These are phyloP conservation scores for Pseudomyrmex gracilis DNA, from an alignment of 1,140 invertebrate species.

Conservation along the genomic window DNA sequence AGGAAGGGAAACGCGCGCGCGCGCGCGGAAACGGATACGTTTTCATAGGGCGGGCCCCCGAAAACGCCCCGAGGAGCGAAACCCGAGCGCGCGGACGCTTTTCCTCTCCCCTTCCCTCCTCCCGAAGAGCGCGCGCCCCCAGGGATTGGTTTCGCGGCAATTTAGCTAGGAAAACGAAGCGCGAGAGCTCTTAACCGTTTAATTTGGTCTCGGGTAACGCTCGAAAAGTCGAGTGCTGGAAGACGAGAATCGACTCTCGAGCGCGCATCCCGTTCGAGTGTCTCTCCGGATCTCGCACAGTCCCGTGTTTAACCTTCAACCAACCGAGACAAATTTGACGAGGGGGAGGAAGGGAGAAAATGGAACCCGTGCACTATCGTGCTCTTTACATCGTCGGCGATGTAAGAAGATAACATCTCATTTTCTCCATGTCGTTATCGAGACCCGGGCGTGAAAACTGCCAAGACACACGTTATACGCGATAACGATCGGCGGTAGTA, in stretches of 20 bases:
- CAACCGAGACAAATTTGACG: constrained; percentile 12
- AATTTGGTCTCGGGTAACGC: constrained; percentile 48
- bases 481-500: constrained; percentile 25
- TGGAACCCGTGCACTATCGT: no score
- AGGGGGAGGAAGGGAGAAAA: background rate
- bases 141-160: constrained; percentile 61
- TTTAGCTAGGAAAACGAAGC: constrained; percentile 68
- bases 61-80: constrained; percentile 7
- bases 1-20: no score
- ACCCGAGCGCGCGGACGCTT: constrained; percentile 13
- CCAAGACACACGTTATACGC: constrained; percentile 7
- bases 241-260: constrained; percentile 22
- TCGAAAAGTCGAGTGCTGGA: constrained; percentile 25
- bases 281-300: background rate
- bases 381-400: no score
- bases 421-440: constrained; percentile 21
- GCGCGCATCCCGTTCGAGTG: constrained; percentile 14
- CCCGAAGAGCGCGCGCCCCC: constrained; percentile 4
- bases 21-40: constrained; percentile 11
- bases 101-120: background rate
- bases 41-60: constrained; percentile 1
- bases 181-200: constrained; percentile 54
- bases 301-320: constrained; percentile 37
- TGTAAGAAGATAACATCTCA: constrained; percentile 8
- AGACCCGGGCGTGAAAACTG: background rate